phyloP scores from a whole-genome alignment of 2,797 vertebrate genomes.

The Hydrocynus forskahlii region DNA sequence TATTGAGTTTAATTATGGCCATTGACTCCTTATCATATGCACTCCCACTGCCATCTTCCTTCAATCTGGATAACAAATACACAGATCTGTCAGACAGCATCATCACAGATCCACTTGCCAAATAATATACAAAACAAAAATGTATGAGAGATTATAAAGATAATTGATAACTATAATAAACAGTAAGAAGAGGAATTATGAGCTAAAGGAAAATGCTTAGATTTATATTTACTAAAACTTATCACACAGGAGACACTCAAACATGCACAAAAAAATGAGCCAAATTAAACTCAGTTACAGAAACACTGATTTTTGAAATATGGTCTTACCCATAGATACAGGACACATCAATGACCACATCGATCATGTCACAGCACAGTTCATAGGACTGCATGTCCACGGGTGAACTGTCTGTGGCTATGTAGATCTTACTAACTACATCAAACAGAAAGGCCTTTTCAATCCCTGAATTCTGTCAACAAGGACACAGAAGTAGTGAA shows the following conservation, averaged over 20 bases:
- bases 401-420: constrained; percentile 98
- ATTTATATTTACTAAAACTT: neutral
- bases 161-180: too few relatives aligned
- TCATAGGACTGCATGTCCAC: constrained; percentile 99
- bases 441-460: constrained; percentile 99
- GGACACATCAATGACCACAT: constrained; percentile 98
- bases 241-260: neutral
- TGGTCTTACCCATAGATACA: constrained; percentile 97
- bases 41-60: constrained; percentile 95
- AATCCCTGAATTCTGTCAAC: constrained; percentile 95
- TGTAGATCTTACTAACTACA: constrained; percentile 99
- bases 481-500: constrained; percentile 19
- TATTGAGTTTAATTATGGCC: constrained; percentile 99
- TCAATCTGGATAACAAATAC: constrained; percentile 79
- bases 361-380: constrained; percentile 99
- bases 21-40: constrained; percentile 99
- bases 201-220: neutral
- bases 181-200: too few relatives aligned
- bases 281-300: neutral
- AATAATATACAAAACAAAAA: neutral
- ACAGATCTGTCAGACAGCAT: neutral
- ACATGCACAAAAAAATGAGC: neutral
- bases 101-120: neutral
- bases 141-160: too few relatives aligned
- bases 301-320: neutral